A percentile compares a stretch with the other conserved stretches of the same genome.
phyloP scores from a whole-genome alignment of 2,888 invertebrate genomes.

The Hydropsyche betteni region DNA sequence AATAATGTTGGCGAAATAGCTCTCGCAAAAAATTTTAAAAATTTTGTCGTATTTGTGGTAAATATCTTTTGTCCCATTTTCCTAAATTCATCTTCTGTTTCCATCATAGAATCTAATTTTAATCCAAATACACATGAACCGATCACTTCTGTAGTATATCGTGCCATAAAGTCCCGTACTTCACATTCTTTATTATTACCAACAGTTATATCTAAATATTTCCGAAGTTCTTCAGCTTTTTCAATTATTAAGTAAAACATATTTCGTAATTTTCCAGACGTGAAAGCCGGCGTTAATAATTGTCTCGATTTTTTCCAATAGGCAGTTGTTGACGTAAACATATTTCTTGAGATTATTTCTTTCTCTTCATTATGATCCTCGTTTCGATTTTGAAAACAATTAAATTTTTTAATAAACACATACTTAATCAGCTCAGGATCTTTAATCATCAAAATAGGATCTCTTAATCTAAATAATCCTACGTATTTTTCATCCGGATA shows the following conservation, averaged over 20 bases:
- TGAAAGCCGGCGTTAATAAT: slow-evolving; percentile 57
- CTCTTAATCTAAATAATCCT: slow-evolving; percentile 57
- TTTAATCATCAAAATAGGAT: slow-evolving; percentile 55
- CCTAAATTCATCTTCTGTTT: slow-evolving; percentile 42
- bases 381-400: slow-evolving; percentile 56
- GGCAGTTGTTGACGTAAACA: slow-evolving; percentile 57
- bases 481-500: slow-evolving; percentile 57
- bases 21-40: slow-evolving; percentile 39
- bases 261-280: slow-evolving; percentile 58
- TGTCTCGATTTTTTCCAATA: slow-evolving; percentile 56
- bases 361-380: slow-evolving; percentile 54
- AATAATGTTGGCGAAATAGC: slow-evolving; percentile 35
- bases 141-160: slow-evolving; percentile 52
- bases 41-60: not conserved
- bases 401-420: slow-evolving; percentile 58
- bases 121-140: slow-evolving; percentile 54
- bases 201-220: slow-evolving; percentile 51
- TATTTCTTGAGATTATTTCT: slow-evolving; percentile 56
- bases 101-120: slow-evolving; percentile 44
- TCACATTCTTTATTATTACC: slow-evolving; percentile 25
- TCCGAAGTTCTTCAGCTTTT: slow-evolving; percentile 55
- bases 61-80: slow-evolving; percentile 46
- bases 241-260: slow-evolving; percentile 57
- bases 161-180: slow-evolving; percentile 42
- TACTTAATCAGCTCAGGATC: slow-evolving; percentile 58